Base-by-base conservation (phyloP, 2,113 vertebrate genomes). In the Mastomys coucha region DNA sequence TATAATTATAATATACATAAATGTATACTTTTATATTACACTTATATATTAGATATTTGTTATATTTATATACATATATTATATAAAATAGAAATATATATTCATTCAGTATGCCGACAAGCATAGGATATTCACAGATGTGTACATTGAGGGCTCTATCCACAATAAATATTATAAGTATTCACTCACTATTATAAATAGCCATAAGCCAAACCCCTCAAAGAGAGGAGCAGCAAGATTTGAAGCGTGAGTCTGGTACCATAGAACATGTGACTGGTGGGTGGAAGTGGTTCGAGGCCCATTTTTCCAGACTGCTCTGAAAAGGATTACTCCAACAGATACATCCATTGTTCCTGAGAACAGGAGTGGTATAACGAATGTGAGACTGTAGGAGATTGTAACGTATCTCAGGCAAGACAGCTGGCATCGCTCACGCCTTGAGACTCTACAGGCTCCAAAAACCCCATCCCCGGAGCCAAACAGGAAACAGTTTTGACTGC, bases 381-480 rank as follows among this genome's bases (percentile, higher is more conserved):
- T n/a, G 36, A 13, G 3, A 82, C 58, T 77, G 39, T 53, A 39
- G 80, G 70, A 87, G 60, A 91, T 1, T 78, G 36, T 51, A 42
- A 95, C 39, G 78, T 42, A 82, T 69, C 88, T 89, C 60, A 93
- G 39, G 82, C 36, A 92, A 87, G 87, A 45, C 60, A 73, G 42
- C 67, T 85, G 24, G 78, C n/a, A 4, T 80, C 16, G 11, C 53
- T 92, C n/a, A 75, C 33, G 72, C 76, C 51, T 81, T 60, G 39
- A 95, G 69, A 60, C 26, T 89, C 93, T 94, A 20, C 36, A 89
- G 80, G 33, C 88, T 94, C 65, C 45, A 93, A 77, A 97, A 91
- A 85, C 36, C 58, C 88, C 77, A 81, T 81, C 45, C 65, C 39
- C 70, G 72, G 53, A 96, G 92, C 86, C 92, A 97, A 90, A 97